These are phyloP conservation scores for Ophraella communa DNA, from an alignment of 2,888 invertebrate genomes.

Conservation along the genomic window DNA sequence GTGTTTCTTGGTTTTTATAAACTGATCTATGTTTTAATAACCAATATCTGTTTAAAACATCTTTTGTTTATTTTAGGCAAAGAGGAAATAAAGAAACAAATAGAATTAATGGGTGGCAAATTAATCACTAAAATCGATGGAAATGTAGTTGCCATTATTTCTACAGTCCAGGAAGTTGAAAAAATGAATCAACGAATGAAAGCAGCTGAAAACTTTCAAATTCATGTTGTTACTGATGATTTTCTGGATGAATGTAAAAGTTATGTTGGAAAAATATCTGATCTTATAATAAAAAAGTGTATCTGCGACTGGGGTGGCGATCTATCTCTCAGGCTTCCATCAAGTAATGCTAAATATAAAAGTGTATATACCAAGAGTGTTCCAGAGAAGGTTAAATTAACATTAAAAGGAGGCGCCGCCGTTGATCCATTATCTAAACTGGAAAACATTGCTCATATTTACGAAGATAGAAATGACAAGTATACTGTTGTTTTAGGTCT, in stretches of 20 bases:
- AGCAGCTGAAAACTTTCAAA: slow-evolving; percentile 70
- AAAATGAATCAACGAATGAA: slow-evolving; percentile 71
- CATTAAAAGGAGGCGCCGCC: slow-evolving; percentile 80
- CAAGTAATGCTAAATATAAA: slow-evolving; percentile 52
- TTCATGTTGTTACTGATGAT: slow-evolving; percentile 82
- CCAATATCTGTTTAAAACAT: too few species aligned
- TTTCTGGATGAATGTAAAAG: slow-evolving; percentile 73
- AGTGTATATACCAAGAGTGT: slow-evolving; percentile 61
- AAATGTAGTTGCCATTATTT: slow-evolving; percentile 77
- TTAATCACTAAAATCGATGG: slow-evolving; percentile 70
- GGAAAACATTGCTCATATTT: slow-evolving; percentile 81
- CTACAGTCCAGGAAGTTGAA: slow-evolving; percentile 71
- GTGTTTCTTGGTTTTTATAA: too few species aligned
- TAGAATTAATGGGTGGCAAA: slow-evolving; percentile 79
- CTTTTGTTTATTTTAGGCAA: slow-evolving; percentile 54
- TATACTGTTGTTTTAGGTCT: slow-evolving; percentile 81
- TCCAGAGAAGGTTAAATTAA: slow-evolving; percentile 70
- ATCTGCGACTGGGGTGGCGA: slow-evolving; percentile 87
- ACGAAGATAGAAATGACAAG: slow-evolving; percentile 64
- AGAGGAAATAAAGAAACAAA: slow-evolving; percentile 70
- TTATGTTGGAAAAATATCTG: slow-evolving; percentile 68
- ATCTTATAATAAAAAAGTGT: slow-evolving; percentile 73
- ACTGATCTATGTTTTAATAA: too few species aligned
- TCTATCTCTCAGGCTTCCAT: slow-evolving; percentile 54
- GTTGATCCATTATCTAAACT: slow-evolving; percentile 92